Evolutionary conservation across 2,888 invertebrate species (phyloP).

Genomic region (Ectropis crepuscularia): DNA sequence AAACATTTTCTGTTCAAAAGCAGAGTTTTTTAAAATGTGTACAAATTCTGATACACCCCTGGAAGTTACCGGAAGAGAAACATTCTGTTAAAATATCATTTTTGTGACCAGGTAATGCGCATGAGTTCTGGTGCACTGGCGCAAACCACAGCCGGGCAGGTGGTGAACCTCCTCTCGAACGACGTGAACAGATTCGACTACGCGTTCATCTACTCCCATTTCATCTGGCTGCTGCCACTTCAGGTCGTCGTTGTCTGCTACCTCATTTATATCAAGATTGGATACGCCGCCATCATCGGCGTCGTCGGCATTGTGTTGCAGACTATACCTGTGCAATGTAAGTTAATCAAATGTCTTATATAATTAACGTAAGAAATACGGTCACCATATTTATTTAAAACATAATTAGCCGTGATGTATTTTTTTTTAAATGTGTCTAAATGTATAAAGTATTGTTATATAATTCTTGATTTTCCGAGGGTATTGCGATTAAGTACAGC

Average conservation of each 20-base stretch:
- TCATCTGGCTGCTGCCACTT: slow-evolving; percentile 94
- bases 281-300: slow-evolving; percentile 90
- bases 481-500: no score
- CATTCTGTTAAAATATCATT: background rate
- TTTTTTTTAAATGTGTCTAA: no score
- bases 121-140: slow-evolving; percentile 93
- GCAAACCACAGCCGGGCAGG: slow-evolving; percentile 95
- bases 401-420: no score
- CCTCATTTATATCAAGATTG: slow-evolving; percentile 91
- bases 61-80: no score
- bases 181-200: slow-evolving; percentile 97
- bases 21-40: no score
- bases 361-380: no score
- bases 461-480: no score
- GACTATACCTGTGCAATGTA: slow-evolving; percentile 93
- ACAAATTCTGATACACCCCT: no score
- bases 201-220: slow-evolving; percentile 92
- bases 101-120: slow-evolving; percentile 76
- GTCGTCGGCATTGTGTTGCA: slow-evolving; percentile 90
- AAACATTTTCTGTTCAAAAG: no score
- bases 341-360: slow-evolving; percentile 34
- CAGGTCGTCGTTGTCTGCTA: slow-evolving; percentile 88
- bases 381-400: no score
- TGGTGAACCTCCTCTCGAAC: slow-evolving; percentile 96
- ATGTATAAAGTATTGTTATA: no score